Evolutionary conservation across 2,888 invertebrate species (phyloP).

Genomic region (Anticlea derivata): DNA sequence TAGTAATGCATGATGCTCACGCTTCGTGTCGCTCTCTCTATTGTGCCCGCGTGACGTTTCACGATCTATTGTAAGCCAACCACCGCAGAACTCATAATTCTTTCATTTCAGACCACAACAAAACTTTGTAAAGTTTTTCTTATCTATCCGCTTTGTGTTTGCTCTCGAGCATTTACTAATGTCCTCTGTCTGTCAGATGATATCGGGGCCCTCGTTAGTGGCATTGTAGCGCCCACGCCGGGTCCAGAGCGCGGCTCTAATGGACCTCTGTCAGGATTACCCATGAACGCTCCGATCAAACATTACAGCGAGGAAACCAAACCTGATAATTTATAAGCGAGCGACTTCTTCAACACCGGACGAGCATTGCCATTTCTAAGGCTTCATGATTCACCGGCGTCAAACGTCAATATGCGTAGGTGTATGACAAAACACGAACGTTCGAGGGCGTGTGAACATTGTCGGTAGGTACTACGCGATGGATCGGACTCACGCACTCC

Average conservation of each 20-base stretch:
- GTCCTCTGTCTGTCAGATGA: conserved; percentile 71
- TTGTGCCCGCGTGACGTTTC: conserved; percentile 73
- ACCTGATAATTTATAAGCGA: conserved; percentile 50
- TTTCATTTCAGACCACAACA: conserved; percentile 58
- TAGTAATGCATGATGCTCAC: conserved; percentile 72
- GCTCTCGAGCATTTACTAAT: conserved; percentile 66
- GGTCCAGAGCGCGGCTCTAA: conserved; percentile 54
- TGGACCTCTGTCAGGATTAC: conserved; percentile 67
- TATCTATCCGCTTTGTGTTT: conserved; percentile 60
- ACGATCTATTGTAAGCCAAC: conserved; percentile 67
- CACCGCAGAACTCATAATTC: conserved; percentile 60
- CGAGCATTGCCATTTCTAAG: conserved; percentile 40
- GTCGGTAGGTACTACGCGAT: conserved; percentile 42
- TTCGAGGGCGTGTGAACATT: conserved; percentile 68
- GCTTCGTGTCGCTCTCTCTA: conserved; percentile 72
- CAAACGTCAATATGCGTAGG: conserved; percentile 58
- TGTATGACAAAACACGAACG: conserved; percentile 58
- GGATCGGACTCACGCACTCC: conserved; percentile 68
- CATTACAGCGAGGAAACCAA: conserved; percentile 49
- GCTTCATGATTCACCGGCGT: conserved; percentile 54
- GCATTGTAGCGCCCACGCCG: conserved; percentile 74
- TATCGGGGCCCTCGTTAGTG: conserved; percentile 73
- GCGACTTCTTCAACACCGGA: conserved; percentile 27
- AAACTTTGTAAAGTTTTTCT: conserved; percentile 60
- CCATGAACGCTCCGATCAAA: conserved; percentile 58